Evolutionary conservation across 1,140 invertebrate genomes (phyloP).

Genomic region (Drosophila lini): DNA sequence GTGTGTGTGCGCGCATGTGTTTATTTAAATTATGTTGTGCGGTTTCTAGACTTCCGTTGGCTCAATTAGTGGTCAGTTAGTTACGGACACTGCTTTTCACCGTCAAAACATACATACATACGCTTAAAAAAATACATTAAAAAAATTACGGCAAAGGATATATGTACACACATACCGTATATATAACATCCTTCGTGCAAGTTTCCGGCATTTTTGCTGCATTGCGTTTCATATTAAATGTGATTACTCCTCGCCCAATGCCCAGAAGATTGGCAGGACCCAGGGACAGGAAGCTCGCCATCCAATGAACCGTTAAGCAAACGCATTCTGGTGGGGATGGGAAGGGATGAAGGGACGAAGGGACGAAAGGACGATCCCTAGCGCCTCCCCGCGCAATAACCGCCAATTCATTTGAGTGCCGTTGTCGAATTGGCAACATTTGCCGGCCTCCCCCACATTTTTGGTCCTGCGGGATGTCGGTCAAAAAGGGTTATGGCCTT

Average conservation of each 20-base stretch:
- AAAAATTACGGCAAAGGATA: conserved; percentile 25
- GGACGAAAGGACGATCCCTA: conserved; percentile 1
- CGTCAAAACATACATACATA: conserved; percentile 18
- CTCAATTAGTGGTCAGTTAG: conserved; percentile 75
- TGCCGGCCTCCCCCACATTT: conserved; percentile 42
- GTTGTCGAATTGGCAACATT: conserved; percentile 82
- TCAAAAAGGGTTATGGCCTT: conserved; percentile 72
- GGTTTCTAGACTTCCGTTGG: conserved; percentile 79
- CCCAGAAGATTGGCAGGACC: conserved; percentile 74
- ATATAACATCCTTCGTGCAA: conserved; percentile 44
- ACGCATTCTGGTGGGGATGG: conserved; percentile 58
- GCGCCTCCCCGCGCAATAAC: conserved; percentile 56
- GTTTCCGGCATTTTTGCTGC: conserved; percentile 70
- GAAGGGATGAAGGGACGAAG: neutral
- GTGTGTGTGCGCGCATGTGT: conserved; percentile 43
- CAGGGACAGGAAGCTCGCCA: conserved; percentile 42
- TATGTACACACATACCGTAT: conserved; percentile 14
- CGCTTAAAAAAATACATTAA: conserved; percentile 3
- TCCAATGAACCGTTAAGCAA: conserved; percentile 80
- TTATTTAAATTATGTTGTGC: conserved; percentile 82
- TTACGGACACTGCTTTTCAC: conserved; percentile 54
- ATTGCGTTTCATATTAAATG: conserved; percentile 82
- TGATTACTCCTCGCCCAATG: conserved; percentile 77
- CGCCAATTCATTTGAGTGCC: conserved; percentile 82
- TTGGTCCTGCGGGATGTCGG: conserved; percentile 66